Conservation (phyloP, 2,888 invertebrate species). For the Chymomyza caudatula region DNA sequence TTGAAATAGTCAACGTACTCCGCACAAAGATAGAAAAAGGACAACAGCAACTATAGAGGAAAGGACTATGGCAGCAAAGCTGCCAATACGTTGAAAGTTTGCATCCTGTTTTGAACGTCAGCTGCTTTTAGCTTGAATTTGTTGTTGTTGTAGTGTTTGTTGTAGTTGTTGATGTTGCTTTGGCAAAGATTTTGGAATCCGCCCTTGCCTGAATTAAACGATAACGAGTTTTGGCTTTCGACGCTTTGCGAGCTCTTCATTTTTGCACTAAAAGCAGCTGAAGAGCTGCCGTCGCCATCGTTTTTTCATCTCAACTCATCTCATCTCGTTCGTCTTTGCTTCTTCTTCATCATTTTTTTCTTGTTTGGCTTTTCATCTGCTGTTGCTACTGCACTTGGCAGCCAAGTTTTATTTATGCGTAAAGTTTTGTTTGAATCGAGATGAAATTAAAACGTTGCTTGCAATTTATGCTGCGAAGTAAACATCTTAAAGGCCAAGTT, state of each 20-base stretch:
- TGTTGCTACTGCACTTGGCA: constrained; percentile 9
- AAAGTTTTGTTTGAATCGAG: constrained; percentile 41
- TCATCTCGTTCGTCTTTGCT: background rate
- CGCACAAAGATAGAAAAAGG: background rate
- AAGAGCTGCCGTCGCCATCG: constrained; percentile 38
- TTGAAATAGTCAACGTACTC: background rate
- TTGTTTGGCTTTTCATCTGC: background rate
- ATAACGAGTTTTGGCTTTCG: constrained; percentile 71
- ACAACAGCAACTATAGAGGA: no score
- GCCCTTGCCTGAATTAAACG: constrained; percentile 62
- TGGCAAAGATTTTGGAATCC: constrained; percentile 29
- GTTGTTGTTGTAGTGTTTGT: background rate
- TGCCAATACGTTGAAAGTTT: constrained; percentile 53
- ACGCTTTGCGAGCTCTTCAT: constrained; percentile 25
- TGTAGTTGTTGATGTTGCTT: constrained; percentile 4
- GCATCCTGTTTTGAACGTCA: background rate
- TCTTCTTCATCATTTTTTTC: background rate
- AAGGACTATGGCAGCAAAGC: constrained; percentile 14
- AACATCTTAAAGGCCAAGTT: constrained; percentile 37
- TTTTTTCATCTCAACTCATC: background rate
- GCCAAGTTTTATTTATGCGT: constrained; percentile 64
- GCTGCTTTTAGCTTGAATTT: background rate
- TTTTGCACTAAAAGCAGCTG: constrained; percentile 38
- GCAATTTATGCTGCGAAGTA: constrained; percentile 23
- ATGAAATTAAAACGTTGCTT: constrained; percentile 36